Conservation (phyloP, 1,140 invertebrate genomes). For the Drosophila asahinai region DNA sequence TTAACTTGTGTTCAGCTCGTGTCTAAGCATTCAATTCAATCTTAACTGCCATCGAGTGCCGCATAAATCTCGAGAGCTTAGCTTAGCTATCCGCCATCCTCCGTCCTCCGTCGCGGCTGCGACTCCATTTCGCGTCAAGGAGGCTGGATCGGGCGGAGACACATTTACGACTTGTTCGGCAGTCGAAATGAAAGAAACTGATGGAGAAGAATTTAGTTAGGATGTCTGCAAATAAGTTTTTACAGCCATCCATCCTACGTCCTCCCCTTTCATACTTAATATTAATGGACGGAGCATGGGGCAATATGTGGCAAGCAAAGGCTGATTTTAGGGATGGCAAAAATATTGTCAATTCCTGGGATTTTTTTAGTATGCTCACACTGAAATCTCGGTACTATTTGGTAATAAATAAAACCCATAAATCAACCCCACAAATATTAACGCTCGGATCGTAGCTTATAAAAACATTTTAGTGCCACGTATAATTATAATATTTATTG, state of each 20-base stretch:
- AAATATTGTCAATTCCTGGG: not conserved
- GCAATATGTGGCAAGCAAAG: conserved; percentile 11
- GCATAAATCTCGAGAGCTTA: conserved; percentile 68
- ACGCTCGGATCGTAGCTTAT: no score
- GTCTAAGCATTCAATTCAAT: conserved; percentile 81
- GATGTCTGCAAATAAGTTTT: conserved; percentile 18
- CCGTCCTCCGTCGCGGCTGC: not conserved
- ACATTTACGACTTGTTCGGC: conserved; percentile 52
- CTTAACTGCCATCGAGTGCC: conserved; percentile 75
- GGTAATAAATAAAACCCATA: no score
- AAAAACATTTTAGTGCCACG: no score
- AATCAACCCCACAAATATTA: no score
- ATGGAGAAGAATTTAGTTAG: conserved; percentile 20
- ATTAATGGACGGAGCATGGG: conserved; percentile 5
- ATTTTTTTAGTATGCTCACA: no score
- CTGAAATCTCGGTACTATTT: no score
- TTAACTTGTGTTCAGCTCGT: conserved; percentile 70
- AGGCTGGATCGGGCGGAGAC: conserved; percentile 23
- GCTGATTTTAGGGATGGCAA: conserved; percentile 2
- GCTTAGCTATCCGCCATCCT: not conserved
- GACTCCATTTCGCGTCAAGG: conserved; percentile 12
- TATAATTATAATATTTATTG: no score
- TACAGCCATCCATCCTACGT: conserved; percentile 5
- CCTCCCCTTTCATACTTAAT: conserved; percentile 2
- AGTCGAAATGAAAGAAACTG: conserved; percentile 29